These are phyloP conservation scores for Stichopus chloronotus DNA, from an alignment of 35 echinoderm and acorn worm species.

Conservation along the genomic window DNA sequence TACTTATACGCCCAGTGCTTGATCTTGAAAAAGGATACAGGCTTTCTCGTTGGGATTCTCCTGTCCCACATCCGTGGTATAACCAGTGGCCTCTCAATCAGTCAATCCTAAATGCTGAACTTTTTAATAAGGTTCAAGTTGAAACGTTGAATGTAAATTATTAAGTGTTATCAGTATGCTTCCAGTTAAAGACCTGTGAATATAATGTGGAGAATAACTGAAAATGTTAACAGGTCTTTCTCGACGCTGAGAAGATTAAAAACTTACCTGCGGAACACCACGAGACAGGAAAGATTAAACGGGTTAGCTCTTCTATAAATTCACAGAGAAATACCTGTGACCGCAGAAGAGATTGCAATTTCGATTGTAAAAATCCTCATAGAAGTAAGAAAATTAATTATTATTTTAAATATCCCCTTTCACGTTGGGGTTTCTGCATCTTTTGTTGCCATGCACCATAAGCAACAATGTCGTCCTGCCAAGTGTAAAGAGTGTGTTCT, in stretches of 20 bases:
- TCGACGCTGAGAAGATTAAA: no score
- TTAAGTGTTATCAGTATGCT: slow-evolving; percentile 32
- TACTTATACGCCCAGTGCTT: background rate
- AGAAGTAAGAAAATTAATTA: background rate
- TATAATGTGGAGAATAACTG: background rate
- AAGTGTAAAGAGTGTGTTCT: no score
- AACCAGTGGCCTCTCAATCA: slow-evolving; percentile 9
- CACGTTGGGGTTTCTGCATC: no score
- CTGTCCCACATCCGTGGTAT: background rate
- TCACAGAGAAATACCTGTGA: slow-evolving; percentile 9
- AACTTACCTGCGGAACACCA: no score
- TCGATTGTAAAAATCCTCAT: no score
- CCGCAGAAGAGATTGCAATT: background rate
- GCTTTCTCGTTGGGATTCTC: no score
- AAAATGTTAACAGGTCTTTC: slow-evolving; percentile 50
- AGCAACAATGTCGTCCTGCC: no score
- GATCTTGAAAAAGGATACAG: slow-evolving; percentile 22
- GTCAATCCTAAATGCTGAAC: slow-evolving; percentile 14
- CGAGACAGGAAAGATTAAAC: slow-evolving; percentile 22
- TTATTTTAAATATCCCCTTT: no score
- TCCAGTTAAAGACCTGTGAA: slow-evolving; percentile 10
- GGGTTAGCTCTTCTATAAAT: slow-evolving; percentile 30
- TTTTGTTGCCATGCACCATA: no score
- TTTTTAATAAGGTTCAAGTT: background rate
- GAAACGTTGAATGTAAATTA: background rate